phyloP scores from a whole-genome alignment of 2,888 invertebrate genomes.

The Dilophus febrilis region DNA sequence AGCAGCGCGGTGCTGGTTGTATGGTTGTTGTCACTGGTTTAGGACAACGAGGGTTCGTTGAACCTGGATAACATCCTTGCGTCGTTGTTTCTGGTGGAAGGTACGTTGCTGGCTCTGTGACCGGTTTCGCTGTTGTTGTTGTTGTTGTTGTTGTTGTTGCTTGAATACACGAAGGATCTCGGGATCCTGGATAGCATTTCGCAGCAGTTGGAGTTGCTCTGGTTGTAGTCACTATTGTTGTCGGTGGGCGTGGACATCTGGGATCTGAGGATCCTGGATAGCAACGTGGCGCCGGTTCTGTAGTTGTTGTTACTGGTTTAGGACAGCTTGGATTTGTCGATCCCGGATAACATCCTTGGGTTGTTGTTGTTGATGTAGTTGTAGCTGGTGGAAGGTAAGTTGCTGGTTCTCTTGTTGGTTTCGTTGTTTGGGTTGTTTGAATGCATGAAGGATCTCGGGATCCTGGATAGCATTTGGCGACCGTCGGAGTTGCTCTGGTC shows the following conservation, averaged over 20 bases:
- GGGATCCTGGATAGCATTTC: conserved; percentile 19
- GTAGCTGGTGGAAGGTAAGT: conserved; percentile 12
- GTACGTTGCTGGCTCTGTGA: conserved; percentile 10
- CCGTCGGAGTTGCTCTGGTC: conserved; percentile 12
- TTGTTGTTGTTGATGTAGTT: conserved; percentile 9
- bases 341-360: conserved; percentile 15
- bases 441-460: conserved; percentile 17
- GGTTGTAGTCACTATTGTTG: conserved; percentile 15
- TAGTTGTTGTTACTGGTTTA: neutral
- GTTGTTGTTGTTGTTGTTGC: conserved; percentile 28
- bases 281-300: conserved; percentile 11
- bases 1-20: conserved; percentile 24
- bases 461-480: conserved; percentile 9
- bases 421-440: conserved; percentile 11
- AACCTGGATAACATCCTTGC: conserved; percentile 25
- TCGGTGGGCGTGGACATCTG: conserved; percentile 26
- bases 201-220: conserved; percentile 19
- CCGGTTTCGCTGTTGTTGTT: conserved; percentile 12
- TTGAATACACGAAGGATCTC: conserved; percentile 22
- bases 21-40: conserved; percentile 11
- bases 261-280: conserved; percentile 18
- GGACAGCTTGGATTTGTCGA: conserved; percentile 25
- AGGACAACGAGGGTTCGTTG: conserved; percentile 26
- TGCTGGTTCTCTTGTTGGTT: conserved; percentile 19
- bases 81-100: conserved; percentile 6